Conservation (phyloP, 2,888 invertebrate species). For the Nomada flava region DNA sequence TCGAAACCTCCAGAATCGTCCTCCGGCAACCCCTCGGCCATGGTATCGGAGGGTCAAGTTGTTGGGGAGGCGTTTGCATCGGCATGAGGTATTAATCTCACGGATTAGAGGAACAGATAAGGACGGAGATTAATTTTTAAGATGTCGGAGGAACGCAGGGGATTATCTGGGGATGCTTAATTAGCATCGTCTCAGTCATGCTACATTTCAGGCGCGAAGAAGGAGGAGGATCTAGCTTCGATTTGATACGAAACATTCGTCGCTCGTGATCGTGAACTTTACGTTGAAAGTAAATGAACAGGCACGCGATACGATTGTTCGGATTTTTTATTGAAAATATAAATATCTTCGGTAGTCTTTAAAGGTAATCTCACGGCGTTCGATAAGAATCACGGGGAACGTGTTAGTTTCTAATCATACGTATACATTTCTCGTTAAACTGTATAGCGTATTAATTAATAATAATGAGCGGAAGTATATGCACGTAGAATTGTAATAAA, state of each 20-base stretch:
- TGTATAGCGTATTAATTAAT: too few relatives aligned
- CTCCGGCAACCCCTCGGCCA: slow-evolving; percentile 53
- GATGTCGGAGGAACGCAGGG: slow-evolving; percentile 64
- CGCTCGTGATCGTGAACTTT: background rate
- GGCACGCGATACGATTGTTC: background rate
- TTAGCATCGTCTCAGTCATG: slow-evolving; percentile 63
- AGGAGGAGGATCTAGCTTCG: background rate
- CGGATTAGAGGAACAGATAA: slow-evolving; percentile 75
- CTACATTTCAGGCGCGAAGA: slow-evolving; percentile 17
- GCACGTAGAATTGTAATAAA: slow-evolving; percentile 3
- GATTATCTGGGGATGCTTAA: slow-evolving; percentile 62
- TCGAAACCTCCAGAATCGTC: slow-evolving; percentile 57
- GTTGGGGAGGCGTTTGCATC: slow-evolving; percentile 61
- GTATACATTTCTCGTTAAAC: too few relatives aligned
- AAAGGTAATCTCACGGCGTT: slow-evolving; percentile 11
- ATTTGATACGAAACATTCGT: background rate
- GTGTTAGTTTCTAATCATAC: background rate
- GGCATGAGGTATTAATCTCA: slow-evolving; percentile 77
- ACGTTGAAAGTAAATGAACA: background rate
- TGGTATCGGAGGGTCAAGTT: slow-evolving; percentile 74
- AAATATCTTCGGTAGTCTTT: slow-evolving; percentile 34
- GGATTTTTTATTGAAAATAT: slow-evolving; percentile 51
- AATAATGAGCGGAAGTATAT: background rate
- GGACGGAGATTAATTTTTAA: slow-evolving; percentile 77
- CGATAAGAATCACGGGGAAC: background rate